Evolutionary conservation across 64 coral and sea anemone genomes (phyloP).

Genomic region (Pocillopora verrucosa): DNA sequence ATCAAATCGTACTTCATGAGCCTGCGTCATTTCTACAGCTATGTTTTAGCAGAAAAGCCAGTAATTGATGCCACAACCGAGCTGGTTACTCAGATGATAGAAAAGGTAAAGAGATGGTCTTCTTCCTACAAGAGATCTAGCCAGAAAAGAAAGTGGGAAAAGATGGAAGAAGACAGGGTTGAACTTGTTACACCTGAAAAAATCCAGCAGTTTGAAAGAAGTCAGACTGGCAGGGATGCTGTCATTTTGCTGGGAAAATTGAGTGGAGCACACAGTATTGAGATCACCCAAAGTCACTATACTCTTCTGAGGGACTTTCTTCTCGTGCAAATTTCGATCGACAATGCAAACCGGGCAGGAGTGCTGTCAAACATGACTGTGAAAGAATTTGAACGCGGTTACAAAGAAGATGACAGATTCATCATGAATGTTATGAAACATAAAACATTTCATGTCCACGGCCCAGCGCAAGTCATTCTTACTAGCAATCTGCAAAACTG

Average conservation of each 20-base stretch:
- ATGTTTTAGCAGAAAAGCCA: constrained; percentile 20
- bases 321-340: constrained; percentile 4
- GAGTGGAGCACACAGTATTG: constrained; percentile 30
- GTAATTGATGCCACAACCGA: too few relatives aligned
- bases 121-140: too few relatives aligned
- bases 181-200: too few relatives aligned
- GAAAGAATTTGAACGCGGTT: constrained; percentile 17
- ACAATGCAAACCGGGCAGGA: constrained; percentile 39
- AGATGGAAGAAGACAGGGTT: too few relatives aligned
- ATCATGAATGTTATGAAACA: constrained; percentile 26
- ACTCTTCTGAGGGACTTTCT: constrained; percentile 49
- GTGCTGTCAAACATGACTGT: constrained; percentile 34
- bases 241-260: too few relatives aligned
- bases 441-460: constrained; percentile 37
- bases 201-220: too few relatives aligned
- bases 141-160: too few relatives aligned
- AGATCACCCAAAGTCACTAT: constrained; percentile 48
- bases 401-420: constrained; percentile 18
- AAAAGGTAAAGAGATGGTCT: too few relatives aligned
- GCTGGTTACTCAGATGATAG: too few relatives aligned
- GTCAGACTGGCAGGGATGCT: too few relatives aligned
- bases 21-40: constrained; percentile 19
- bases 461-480: constrained; percentile 7
- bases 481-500: constrained; percentile 7
- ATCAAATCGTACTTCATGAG: constrained; percentile 35